Evolutionary conservation across 2,113 vertebrate genomes (phyloP), one percentile per base, ranked within the genome.

Genomic region (Condylura cristata): DNA sequence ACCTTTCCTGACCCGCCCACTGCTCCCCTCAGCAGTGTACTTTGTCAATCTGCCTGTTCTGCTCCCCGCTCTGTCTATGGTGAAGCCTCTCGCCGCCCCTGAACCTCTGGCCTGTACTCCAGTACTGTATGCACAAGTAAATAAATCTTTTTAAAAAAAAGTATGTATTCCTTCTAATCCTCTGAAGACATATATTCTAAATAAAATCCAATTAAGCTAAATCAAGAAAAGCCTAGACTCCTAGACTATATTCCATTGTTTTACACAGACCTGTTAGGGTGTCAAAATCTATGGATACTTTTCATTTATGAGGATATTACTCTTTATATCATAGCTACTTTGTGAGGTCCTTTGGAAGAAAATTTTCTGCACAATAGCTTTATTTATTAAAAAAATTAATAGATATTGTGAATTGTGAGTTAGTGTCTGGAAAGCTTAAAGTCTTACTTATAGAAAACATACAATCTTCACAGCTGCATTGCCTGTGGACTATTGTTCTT

Each of bases 391-490:
- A 61, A 76, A 75, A 56, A 11, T 48, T 16, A n/a, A 30, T 14
- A 87, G 74, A 37, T 1, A 1, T 41, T 72, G 26, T 48, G 24
- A 48, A 41, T 18, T n/a, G 4, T 72, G n/a, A 91, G 11, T 72
- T 83, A 41, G 32, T 5, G 6, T 71, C 28, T 81, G 1, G 11
- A 80, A 46, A 75, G 30, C 8, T 9, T 89, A 39, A 63, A 72
- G 87, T 68, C 71, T 48, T 75, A 6, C 22, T 18, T 85, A 22
- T 0, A 80, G n/a, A 48, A 78, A 28, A 60, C 14, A 8, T 37
- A 22, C 20, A 12, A 2, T 11, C 46, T 37, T n/a, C 12, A 8
- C 1, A 2, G 37, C 18, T 28, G 0, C 1, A 8, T 53, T 78
- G 44, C 58, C 8, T 61, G 28, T 18, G 28, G 7, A 10, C 12